A percentile compares a stretch with the other conserved stretches of the same genome.
phyloP scores from a whole-genome alignment of 2,888 invertebrate species.

The Thelaira solivaga region DNA sequence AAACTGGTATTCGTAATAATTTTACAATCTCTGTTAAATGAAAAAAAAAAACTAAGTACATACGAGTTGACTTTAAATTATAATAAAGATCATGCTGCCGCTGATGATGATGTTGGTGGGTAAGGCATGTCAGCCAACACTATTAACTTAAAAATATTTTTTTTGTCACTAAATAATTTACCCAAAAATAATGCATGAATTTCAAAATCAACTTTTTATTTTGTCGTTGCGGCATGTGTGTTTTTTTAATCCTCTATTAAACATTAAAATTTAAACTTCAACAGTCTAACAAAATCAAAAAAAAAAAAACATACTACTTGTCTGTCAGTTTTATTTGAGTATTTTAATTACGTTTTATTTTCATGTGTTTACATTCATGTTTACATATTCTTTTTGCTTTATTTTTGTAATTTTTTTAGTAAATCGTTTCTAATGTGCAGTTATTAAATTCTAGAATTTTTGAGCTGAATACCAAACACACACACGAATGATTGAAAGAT shows the following conservation, averaged over 20 bases:
- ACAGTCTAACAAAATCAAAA: constrained; percentile 12
- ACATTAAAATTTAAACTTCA: constrained; percentile 34
- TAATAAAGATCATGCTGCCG: constrained; percentile 16
- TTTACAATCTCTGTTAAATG: constrained; percentile 12
- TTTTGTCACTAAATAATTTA: constrained; percentile 22
- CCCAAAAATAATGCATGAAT: neutral
- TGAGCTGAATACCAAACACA: neutral
- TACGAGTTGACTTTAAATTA: neutral
- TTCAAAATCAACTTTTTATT: constrained; percentile 7
- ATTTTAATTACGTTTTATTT: constrained; percentile 17
- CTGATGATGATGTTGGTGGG: constrained; percentile 37
- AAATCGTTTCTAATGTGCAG: constrained; percentile 15
- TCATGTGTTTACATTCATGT: too few relatives aligned
- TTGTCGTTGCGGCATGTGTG: neutral
- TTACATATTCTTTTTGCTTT: neutral
- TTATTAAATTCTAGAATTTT: constrained; percentile 9
- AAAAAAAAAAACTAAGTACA: neutral
- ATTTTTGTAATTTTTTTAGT: neutral
- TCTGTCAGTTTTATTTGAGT: too few relatives aligned
- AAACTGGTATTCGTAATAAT: constrained; percentile 50
- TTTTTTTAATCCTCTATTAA: constrained; percentile 51
- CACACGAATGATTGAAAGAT: neutral
- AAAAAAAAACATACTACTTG: too few relatives aligned
- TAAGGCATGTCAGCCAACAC: constrained; percentile 41
- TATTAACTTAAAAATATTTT: constrained; percentile 7